Evolutionary conservation across 2,797 vertebrate species (phyloP).

Genomic region (Tragelaphus oryx): DNA sequence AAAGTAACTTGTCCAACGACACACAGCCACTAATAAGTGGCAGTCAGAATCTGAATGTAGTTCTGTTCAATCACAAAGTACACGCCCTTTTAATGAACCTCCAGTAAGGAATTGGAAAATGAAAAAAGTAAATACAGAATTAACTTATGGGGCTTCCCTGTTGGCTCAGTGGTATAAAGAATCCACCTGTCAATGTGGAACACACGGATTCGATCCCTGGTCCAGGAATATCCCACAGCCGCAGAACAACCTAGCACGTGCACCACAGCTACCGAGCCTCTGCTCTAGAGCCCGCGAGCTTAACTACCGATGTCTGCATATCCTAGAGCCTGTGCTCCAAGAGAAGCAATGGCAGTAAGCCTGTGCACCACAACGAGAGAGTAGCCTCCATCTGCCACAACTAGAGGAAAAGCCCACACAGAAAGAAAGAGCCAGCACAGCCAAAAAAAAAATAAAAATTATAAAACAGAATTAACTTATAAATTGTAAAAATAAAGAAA

Average conservation of each 20-base stretch:
- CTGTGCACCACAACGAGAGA: neutral
- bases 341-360: neutral
- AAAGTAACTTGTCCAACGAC: neutral
- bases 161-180: neutral
- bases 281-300: neutral
- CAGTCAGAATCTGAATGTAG: neutral
- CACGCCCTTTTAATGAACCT: neutral
- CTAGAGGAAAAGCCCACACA: neutral
- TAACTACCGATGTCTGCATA: rapidly evolving
- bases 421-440: neutral
- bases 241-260: neutral
- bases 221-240: neutral
- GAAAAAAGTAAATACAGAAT: neutral
- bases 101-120: neutral
- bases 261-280: neutral
- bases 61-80: neutral
- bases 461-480: neutral
- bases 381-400: neutral
- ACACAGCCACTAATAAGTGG: neutral
- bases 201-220: neutral
- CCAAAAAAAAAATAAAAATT: neutral
- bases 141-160: neutral
- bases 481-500: neutral
- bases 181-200: neutral
- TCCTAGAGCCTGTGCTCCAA: neutral